A percentile compares a stretch with the other conserved stretches of the same genome.
These are phyloP conservation scores for Unio pictorum DNA, from an alignment of 2,888 invertebrate species.

Conservation along the genomic window DNA sequence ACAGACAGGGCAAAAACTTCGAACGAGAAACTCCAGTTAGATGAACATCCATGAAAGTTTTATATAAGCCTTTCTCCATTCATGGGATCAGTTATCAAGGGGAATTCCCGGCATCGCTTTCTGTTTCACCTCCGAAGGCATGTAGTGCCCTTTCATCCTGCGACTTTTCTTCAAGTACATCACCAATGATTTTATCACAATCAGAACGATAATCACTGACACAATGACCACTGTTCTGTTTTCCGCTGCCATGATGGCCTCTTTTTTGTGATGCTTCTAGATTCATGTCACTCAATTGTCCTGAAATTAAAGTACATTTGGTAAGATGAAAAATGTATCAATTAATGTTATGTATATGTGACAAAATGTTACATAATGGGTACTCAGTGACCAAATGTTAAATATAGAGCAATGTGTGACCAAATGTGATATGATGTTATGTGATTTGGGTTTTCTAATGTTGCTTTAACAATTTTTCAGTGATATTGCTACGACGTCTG, in stretches of 20 bases:
- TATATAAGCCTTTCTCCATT: constrained; percentile 42
- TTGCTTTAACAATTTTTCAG: too few relatives aligned
- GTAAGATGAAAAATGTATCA: too few relatives aligned
- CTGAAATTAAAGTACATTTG: background rate
- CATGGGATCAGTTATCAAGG: constrained; percentile 37
- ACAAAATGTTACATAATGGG: too few relatives aligned
- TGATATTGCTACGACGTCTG: too few relatives aligned
- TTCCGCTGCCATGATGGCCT: background rate
- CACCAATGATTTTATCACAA: constrained; percentile 32
- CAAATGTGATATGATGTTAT: too few relatives aligned
- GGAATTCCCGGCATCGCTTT: constrained; percentile 36
- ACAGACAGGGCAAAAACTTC: too few relatives aligned
- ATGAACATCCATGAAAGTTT: background rate
- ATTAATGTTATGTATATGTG: background rate
- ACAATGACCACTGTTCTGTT: constrained; percentile 29
- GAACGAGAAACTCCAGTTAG: background rate
- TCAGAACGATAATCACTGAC: constrained; percentile 36
- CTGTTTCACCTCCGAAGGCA: constrained; percentile 52
- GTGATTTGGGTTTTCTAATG: too few relatives aligned
- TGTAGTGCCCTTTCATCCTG: constrained; percentile 54
- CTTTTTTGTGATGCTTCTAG: background rate
- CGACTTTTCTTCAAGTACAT: constrained; percentile 41
- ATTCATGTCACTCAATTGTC: constrained; percentile 7
- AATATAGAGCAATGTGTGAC: too few relatives aligned
- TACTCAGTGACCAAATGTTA: too few relatives aligned